A percentile compares a stretch with the other conserved stretches of the same genome.
Conservation (phyloP, 2,888 invertebrate genomes). For the Pemphredon lugubris region DNA sequence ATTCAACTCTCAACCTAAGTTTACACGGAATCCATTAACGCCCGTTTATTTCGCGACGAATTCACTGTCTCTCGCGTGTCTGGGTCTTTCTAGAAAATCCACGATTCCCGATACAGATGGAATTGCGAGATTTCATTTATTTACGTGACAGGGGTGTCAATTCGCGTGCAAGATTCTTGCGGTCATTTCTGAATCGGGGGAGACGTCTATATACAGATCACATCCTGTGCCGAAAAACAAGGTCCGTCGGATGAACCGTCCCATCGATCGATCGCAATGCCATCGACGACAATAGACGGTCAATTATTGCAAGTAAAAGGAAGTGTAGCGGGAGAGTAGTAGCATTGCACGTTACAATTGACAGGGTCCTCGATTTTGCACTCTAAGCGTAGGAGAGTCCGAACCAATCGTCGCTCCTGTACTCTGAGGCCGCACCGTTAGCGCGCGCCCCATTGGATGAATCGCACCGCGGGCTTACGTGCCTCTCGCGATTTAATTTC, state of each 20-base stretch:
- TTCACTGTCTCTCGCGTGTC: too few relatives aligned
- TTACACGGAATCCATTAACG: too few relatives aligned
- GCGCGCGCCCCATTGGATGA: conserved; percentile 65
- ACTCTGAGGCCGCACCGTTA: conserved; percentile 55
- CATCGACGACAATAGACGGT: conserved; percentile 11
- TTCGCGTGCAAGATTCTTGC: too few relatives aligned
- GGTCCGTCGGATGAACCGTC: too few relatives aligned
- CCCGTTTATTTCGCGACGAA: too few relatives aligned
- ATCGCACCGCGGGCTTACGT: conserved; percentile 69
- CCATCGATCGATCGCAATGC: conserved; percentile 9
- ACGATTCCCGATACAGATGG: too few relatives aligned
- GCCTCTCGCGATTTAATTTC: conserved; percentile 70
- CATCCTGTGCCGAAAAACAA: too few relatives aligned
- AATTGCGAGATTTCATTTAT: too few relatives aligned
- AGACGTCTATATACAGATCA: too few relatives aligned
- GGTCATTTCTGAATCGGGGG: too few relatives aligned
- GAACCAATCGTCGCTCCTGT: conserved; percentile 63
- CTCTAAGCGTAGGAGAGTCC: conserved; percentile 57
- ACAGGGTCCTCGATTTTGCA: conserved; percentile 60
- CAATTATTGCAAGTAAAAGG: conserved; percentile 50
- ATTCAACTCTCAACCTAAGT: background rate
- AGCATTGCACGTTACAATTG: conserved; percentile 57
- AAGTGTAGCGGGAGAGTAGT: conserved; percentile 27
- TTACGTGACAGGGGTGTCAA: too few relatives aligned
- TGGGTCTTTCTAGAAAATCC: too few relatives aligned